Conservation (phyloP, 2,113 vertebrate genomes). For the Gasterosteus aculeatus region DNA sequence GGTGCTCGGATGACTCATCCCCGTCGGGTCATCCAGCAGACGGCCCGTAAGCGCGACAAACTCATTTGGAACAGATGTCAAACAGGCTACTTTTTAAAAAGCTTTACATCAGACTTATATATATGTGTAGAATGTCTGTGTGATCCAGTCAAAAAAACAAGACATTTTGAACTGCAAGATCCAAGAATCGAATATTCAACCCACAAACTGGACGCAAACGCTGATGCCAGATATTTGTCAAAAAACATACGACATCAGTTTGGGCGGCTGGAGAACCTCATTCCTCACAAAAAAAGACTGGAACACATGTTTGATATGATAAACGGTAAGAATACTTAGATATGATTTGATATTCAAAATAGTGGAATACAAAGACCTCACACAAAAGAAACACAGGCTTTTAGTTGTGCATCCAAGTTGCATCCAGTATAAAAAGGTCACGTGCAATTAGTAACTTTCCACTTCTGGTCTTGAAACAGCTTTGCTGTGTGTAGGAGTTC, state of each 20-base stretch:
- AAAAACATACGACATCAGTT: conserved; percentile 57
- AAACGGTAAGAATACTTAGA: too few species aligned
- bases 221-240: conserved; percentile 19
- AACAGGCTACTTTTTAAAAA: background rate
- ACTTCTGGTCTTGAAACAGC: background rate
- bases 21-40: conserved; percentile 9
- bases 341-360: background rate
- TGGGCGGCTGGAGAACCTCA: background rate
- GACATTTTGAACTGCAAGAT: background rate
- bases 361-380: background rate
- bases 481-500: conserved; percentile 47
- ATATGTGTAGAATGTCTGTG: background rate
- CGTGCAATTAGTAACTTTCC: conserved; percentile 15
- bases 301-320: too few species aligned
- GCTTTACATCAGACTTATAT: background rate
- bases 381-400: background rate
- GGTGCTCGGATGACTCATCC: conserved; percentile 23
- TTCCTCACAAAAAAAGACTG: conserved; percentile 3
- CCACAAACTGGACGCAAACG: conserved; percentile 12
- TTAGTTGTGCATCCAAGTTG: background rate
- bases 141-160: background rate
- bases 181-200: background rate
- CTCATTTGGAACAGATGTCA: background rate
- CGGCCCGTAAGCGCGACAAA: conserved; percentile 8
- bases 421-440: background rate